Evolutionary conservation across 2,888 invertebrate species (phyloP), one percentile per base, ranked within the genome.

Genomic region (Ornithoptera priamus): DNA sequence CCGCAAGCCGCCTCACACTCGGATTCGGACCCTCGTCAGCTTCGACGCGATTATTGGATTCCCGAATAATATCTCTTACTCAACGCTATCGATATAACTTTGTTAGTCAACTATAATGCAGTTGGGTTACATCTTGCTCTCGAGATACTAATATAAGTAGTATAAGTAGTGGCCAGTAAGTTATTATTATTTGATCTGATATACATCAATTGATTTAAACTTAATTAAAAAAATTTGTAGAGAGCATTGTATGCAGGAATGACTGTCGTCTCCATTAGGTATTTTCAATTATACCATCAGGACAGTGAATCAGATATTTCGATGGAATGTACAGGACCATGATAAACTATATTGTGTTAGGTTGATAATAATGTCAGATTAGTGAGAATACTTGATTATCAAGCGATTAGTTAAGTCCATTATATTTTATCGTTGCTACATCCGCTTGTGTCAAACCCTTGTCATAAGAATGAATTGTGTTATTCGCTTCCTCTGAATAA

Each of bases 1-100:
- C 83, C 81, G 77, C 79, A 76, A 73, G 76, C 71, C 71, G 72
- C 70, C 73, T 30, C 30, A 30, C 4, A 30, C 30, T 3, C 30
- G 30, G 75, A 75, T 73, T 72, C 71, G 72, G 74, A 86, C 86
- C 87, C 88, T 85, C 80, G 82, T 88, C 86, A 88, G 85, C 79
- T 86, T 82, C 84, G 88, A 87, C 84, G 78, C 72, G 74, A 75
- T 75, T 74, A 75, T 80, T 72, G 73, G 75, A 75, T 80, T 78
- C 74, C 71, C 71, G 63, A 67, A 65, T 72, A 71, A 74, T 73
- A 68, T 65, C 68, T 69, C 61, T 58, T 71, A 67, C 71, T 62
- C 61, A 53, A 67, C 78, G 75, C 71, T 75, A 72, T 56, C 65
- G 50, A 60, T 66, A 62, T 66, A 70, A 70, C 66, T 69, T 66